These are phyloP conservation scores for Matsumurasca onukii DNA, from an alignment of 1,140 invertebrate species.

Conservation along the genomic window DNA sequence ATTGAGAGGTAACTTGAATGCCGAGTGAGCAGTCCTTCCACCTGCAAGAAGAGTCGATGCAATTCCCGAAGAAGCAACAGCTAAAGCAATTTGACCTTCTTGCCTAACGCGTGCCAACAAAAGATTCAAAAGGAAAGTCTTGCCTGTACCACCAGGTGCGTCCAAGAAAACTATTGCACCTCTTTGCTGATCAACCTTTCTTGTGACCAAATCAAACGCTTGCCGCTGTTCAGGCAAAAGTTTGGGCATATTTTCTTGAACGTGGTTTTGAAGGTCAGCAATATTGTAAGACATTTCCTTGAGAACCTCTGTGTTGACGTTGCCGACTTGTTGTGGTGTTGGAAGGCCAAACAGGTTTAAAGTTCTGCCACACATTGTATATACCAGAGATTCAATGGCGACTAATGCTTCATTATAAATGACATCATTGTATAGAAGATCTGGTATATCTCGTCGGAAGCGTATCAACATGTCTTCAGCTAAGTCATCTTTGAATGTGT, in stretches of 20 bases:
- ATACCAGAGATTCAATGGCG: not conserved
- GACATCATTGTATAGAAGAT: not conserved
- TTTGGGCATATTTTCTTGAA: not conserved
- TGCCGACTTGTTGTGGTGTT: not conserved
- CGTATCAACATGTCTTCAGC: not conserved
- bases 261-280: not conserved
- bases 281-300: not conserved
- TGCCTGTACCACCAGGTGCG: no score
- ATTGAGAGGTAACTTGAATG: conserved; percentile 43
- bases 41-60: conserved; percentile 49
- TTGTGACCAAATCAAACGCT: no score
- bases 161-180: conserved; percentile 40
- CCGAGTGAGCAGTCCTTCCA: conserved; percentile 47
- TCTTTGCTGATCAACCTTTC: not conserved
- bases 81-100: conserved; percentile 42
- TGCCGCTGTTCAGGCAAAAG: no score
- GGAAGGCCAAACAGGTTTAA: not conserved
- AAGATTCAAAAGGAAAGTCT: conserved; percentile 45
- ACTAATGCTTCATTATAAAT: not conserved
- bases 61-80: conserved; percentile 51
- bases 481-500: not conserved
- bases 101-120: conserved; percentile 41
- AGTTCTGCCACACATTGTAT: not conserved
- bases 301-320: no score
- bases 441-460: not conserved